Evolutionary conservation across 2,113 vertebrate species (phyloP).

Genomic region (Neodontobutis hainanensis): DNA sequence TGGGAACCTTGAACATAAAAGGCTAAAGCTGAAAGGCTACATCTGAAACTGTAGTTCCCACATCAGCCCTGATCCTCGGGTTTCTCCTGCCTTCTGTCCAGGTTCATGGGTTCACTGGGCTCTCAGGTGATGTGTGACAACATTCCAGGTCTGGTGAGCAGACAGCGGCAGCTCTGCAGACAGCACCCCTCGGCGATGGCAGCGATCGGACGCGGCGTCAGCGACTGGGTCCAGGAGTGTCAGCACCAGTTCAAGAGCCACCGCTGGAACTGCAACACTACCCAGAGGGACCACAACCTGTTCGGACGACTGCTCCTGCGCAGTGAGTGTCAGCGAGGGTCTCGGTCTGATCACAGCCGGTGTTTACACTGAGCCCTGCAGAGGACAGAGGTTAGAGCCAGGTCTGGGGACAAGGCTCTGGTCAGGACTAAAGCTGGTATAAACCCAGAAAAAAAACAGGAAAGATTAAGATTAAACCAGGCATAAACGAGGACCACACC

Average conservation of each 20-base stretch:
- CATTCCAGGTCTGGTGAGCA: constrained; percentile 91
- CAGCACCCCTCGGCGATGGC: constrained; percentile 90
- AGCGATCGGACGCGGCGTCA: constrained; percentile 87
- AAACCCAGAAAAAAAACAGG: too few species aligned
- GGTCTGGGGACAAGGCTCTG: too few species aligned
- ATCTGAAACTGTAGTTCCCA: neutral
- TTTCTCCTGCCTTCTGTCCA: constrained; percentile 20
- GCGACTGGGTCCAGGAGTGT: constrained; percentile 92
- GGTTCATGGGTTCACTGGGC: constrained; percentile 89
- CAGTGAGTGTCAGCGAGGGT: constrained; percentile 85
- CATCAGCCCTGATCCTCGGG: neutral
- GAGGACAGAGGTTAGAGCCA: too few species aligned
- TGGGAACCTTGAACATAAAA: too few species aligned
- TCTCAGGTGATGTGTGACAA: constrained; percentile 97
- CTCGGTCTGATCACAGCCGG: too few species aligned
- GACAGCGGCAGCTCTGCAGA: constrained; percentile 92
- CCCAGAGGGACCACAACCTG: constrained; percentile 86
- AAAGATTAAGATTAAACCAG: too few species aligned
- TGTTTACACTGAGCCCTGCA: too few species aligned
- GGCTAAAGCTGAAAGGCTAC: too few species aligned
- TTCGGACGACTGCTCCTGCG: constrained; percentile 88
- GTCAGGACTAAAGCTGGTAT: too few species aligned
- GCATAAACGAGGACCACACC: too few species aligned
- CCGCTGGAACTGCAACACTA: constrained; percentile 94
- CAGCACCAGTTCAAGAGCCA: constrained; percentile 95